Evolutionary conservation across 2,888 invertebrate genomes (phyloP).

Genomic region (Oeneis ivallda): DNA sequence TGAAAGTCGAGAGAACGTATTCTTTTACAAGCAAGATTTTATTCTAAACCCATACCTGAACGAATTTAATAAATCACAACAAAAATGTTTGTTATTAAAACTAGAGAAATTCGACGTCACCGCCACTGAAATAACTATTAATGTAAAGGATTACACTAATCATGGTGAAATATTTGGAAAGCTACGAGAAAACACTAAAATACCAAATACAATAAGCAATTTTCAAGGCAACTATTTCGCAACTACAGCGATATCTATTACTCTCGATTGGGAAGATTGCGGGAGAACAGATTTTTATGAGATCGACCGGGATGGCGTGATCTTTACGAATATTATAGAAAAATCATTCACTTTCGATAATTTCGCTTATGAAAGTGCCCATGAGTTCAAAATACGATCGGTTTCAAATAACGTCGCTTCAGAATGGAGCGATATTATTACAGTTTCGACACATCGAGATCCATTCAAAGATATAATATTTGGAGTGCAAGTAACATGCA

Average conservation of each 20-base stretch:
- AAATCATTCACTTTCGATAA: slow-evolving; percentile 53
- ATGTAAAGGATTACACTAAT: slow-evolving; percentile 58
- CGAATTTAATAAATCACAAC: slow-evolving; percentile 45
- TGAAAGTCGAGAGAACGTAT: slow-evolving; percentile 53
- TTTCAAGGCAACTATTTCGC: slow-evolving; percentile 48
- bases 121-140: slow-evolving; percentile 56
- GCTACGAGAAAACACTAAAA: slow-evolving; percentile 35
- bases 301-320: slow-evolving; percentile 61
- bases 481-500: slow-evolving; percentile 46
- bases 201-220: slow-evolving; percentile 47
- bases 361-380: slow-evolving; percentile 52
- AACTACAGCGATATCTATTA: slow-evolving; percentile 52
- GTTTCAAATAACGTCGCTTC: slow-evolving; percentile 54
- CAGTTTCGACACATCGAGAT: slow-evolving; percentile 51
- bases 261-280: slow-evolving; percentile 54
- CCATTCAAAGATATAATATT: slow-evolving; percentile 48
- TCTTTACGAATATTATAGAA: slow-evolving; percentile 58
- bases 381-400: slow-evolving; percentile 62
- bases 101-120: slow-evolving; percentile 58
- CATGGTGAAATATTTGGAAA: slow-evolving; percentile 49
- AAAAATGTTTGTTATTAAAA: slow-evolving; percentile 63
- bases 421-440: slow-evolving; percentile 61
- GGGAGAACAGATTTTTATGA: slow-evolving; percentile 56
- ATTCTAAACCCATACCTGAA: slow-evolving; percentile 59
- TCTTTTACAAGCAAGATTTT: slow-evolving; percentile 56